These are phyloP conservation scores for Tryphoninae sp. DNA, from an alignment of 2,888 invertebrate genomes.

Conservation along the genomic window DNA sequence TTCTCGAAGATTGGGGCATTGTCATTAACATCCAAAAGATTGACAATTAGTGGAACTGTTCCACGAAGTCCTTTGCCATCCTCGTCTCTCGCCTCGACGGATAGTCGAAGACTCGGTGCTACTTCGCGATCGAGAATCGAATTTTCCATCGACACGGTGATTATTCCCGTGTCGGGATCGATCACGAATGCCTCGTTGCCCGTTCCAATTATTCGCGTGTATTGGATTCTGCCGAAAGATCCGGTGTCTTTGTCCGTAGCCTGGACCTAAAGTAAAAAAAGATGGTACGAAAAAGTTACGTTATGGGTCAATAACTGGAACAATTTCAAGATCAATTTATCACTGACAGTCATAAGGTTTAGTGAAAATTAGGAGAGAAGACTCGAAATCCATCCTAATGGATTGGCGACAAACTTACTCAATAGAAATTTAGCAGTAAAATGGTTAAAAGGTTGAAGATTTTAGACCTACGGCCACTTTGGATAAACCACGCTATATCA, in stretches of 20 bases:
- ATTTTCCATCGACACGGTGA: slow-evolving; percentile 88
- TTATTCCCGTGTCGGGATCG: slow-evolving; percentile 89
- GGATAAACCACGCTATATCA: too few species aligned
- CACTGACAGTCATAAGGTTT: too few species aligned
- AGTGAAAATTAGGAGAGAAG: too few species aligned
- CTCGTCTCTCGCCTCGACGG: slow-evolving; percentile 94
- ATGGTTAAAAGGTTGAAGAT: too few species aligned
- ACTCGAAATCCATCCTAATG: too few species aligned
- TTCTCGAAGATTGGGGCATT: slow-evolving; percentile 92
- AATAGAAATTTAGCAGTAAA: too few species aligned
- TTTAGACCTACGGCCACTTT: too few species aligned
- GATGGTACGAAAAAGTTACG: background rate
- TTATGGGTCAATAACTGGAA: too few species aligned
- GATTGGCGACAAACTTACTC: too few species aligned
- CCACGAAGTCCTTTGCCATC: slow-evolving; percentile 91
- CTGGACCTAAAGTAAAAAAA: slow-evolving; percentile 83
- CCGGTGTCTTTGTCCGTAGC: slow-evolving; percentile 93
- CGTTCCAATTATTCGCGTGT: slow-evolving; percentile 89
- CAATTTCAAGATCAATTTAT: too few species aligned
- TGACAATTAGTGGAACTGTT: slow-evolving; percentile 88
- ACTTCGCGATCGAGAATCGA: slow-evolving; percentile 92
- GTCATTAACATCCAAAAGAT: slow-evolving; percentile 92
- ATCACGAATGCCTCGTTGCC: slow-evolving; percentile 90
- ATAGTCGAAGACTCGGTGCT: slow-evolving; percentile 89
- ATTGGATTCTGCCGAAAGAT: slow-evolving; percentile 89